These are phyloP conservation scores for Seira sanloemensis DNA, from an alignment of 2,888 invertebrate species.

Conservation along the genomic window DNA sequence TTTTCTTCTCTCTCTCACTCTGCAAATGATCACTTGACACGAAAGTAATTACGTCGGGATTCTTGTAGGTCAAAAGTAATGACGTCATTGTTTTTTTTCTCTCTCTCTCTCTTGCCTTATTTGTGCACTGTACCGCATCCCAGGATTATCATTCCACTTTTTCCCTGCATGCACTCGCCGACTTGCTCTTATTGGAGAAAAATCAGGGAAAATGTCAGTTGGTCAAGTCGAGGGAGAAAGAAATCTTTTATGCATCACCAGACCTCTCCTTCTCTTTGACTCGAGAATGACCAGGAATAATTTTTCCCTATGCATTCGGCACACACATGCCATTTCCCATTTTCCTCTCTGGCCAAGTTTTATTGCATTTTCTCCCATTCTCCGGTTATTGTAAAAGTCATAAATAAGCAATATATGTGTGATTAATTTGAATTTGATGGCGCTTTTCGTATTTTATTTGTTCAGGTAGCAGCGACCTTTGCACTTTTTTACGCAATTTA, in stretches of 20 bases:
- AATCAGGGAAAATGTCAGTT: not conserved
- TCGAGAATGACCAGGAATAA: not conserved
- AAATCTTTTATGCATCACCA: not conserved
- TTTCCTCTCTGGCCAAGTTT: not conserved
- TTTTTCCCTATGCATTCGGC: not conserved
- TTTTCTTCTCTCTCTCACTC: not conserved
- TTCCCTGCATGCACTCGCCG: not conserved
- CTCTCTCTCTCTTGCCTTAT: not conserved
- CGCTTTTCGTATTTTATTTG: not conserved
- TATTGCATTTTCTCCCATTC: no score
- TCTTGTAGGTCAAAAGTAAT: slow-evolving; percentile 27
- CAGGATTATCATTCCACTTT: no score
- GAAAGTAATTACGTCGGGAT: slow-evolving; percentile 34
- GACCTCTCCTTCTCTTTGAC: not conserved
- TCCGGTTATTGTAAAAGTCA: no score
- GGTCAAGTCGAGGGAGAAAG: not conserved
- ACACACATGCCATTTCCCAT: not conserved
- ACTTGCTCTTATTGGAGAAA: not conserved
- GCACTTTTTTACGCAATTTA: no score
- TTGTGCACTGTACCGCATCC: not conserved
- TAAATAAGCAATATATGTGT: no score
- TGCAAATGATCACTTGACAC: slow-evolving; percentile 28
- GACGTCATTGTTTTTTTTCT: slow-evolving; percentile 33
- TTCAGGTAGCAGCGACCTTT: no score
- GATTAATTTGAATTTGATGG: no score